Evolutionary conservation across 2,888 invertebrate species (phyloP).

Genomic region (Drepana falcataria): DNA sequence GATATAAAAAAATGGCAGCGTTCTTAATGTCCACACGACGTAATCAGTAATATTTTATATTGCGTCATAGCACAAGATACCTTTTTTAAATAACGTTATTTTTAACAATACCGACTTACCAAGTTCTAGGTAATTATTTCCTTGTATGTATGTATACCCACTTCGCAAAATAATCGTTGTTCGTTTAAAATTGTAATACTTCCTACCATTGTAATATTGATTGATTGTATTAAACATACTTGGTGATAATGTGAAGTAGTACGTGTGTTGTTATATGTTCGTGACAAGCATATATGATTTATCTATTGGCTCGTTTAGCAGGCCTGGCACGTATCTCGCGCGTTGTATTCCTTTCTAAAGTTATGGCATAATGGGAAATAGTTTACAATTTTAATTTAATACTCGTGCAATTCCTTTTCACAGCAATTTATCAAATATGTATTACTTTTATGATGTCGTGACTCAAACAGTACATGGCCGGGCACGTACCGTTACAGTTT

Average conservation of each 20-base stretch:
- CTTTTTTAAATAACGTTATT: too few relatives aligned
- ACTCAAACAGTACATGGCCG: too few relatives aligned
- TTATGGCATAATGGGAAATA: background rate
- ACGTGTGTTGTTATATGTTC: conserved; percentile 51
- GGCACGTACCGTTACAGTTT: too few relatives aligned
- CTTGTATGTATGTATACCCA: too few relatives aligned
- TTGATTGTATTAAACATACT: conserved; percentile 4
- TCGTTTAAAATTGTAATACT: background rate
- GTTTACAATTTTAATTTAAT: background rate
- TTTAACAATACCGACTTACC: too few relatives aligned
- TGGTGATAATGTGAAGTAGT: conserved; percentile 29
- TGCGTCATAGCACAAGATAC: too few relatives aligned
- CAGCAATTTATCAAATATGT: too few relatives aligned
- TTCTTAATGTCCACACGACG: too few relatives aligned
- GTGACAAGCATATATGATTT: conserved; percentile 50
- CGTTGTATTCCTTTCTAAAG: conserved; percentile 20
- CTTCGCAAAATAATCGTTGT: background rate
- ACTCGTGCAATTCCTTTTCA: conserved; percentile 4
- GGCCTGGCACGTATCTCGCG: conserved; percentile 47
- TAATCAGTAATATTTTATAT: too few relatives aligned
- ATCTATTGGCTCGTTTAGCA: conserved; percentile 33
- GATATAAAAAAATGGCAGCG: too few relatives aligned
- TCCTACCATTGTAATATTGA: conserved; percentile 1
- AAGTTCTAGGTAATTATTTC: too few relatives aligned
- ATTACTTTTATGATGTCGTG: too few relatives aligned